A percentile compares a stretch with the other conserved stretches of the same genome.
Conservation (phyloP, 92 coral and sea anemone species). For the Chrysogorgia sp. region DNA sequence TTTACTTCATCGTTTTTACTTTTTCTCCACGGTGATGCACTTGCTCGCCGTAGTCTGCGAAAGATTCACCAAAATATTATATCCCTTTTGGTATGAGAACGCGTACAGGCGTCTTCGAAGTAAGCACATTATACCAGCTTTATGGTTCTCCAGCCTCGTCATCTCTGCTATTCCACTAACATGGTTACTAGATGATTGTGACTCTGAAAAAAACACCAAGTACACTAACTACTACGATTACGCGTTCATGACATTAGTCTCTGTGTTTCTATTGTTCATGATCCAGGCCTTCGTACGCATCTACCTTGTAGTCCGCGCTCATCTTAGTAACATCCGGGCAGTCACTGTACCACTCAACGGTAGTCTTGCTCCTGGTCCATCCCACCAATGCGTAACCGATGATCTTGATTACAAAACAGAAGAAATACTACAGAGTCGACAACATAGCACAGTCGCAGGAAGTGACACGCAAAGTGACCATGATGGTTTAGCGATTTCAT, state of each 20-base stretch:
- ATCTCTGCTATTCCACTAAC: background rate
- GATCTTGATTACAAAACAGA: background rate
- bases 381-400: too few relatives aligned
- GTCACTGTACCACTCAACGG: background rate
- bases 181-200: slow-evolving; percentile 2
- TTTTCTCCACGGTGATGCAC: background rate
- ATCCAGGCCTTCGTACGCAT: slow-evolving; percentile 19
- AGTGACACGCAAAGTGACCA: background rate
- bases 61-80: background rate
- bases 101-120: slow-evolving; percentile 3
- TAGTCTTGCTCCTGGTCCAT: too few relatives aligned
- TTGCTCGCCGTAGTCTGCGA: slow-evolving; percentile 16
- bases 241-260: background rate
- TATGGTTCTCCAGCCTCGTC: slow-evolving; percentile 17
- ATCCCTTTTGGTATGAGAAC: slow-evolving; percentile 28
- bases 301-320: slow-evolving; percentile 19
- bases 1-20: slow-evolving; percentile 3
- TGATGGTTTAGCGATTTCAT: background rate
- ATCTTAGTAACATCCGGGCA: background rate
- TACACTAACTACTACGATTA: background rate
- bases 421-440: background rate
- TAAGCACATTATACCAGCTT: background rate
- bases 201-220: too few relatives aligned
- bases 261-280: background rate
- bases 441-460: background rate